Percentiles rank a stretch among this genome's conserved stretches.
Evolutionary conservation across 2,888 invertebrate genomes (phyloP).

Genomic region (Pheosia tremula): DNA sequence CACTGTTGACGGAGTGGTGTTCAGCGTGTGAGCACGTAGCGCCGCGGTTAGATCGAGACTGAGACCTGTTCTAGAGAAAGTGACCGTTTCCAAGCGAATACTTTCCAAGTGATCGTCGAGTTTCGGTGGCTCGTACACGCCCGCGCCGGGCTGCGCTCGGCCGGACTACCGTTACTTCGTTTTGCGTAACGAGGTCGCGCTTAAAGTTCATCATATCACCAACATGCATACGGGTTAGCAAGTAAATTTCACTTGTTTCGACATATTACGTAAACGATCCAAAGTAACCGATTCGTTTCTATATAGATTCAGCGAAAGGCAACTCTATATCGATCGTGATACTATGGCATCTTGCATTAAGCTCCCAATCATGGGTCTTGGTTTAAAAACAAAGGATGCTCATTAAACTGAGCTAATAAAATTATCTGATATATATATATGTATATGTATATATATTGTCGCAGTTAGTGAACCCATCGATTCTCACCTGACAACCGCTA

Average conservation of each 20-base stretch:
- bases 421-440: no score
- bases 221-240: slow-evolving; percentile 48
- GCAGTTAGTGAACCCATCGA: slow-evolving; percentile 44
- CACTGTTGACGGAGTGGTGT: slow-evolving; percentile 19
- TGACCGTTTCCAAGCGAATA: slow-evolving; percentile 49
- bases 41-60: slow-evolving; percentile 50
- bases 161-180: slow-evolving; percentile 71
- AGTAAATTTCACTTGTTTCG: slow-evolving; percentile 57
- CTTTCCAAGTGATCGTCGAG: slow-evolving; percentile 72
- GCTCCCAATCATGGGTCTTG: no score
- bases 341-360: no score
- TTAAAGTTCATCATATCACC: slow-evolving; percentile 62
- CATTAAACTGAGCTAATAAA: no score
- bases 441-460: slow-evolving; percentile 14
- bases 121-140: slow-evolving; percentile 48
- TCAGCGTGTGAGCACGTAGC: slow-evolving; percentile 44
- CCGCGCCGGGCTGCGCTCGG: slow-evolving; percentile 24
- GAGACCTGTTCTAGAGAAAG: slow-evolving; percentile 47
- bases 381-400: no score
- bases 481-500: neutral
- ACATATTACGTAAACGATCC: slow-evolving; percentile 37
- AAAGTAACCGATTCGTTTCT: no score
- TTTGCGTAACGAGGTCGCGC: slow-evolving; percentile 70
- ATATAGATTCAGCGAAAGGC: no score
- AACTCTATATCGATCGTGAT: no score